Evolutionary conservation across 2,797 vertebrate genomes (phyloP).

Genomic region (Myotis daubentonii): DNA sequence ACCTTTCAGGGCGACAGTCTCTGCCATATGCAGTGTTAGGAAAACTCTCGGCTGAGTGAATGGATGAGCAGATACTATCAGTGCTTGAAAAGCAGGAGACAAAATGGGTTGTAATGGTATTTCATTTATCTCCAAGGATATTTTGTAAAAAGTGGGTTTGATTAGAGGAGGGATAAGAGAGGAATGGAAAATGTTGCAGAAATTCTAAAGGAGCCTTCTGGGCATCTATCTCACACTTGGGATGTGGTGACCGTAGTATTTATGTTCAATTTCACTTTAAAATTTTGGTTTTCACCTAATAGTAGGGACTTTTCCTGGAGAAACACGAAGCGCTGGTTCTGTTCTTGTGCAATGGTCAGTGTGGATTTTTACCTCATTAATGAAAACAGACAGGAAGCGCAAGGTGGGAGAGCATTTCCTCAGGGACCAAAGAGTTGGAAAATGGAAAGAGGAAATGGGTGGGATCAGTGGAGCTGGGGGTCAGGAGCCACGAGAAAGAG

Average conservation of each 20-base stretch:
- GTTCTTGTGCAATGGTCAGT: background rate
- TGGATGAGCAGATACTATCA: fast-evolving
- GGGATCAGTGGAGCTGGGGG: background rate
- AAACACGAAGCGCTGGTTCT: background rate
- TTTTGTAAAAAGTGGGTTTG: background rate
- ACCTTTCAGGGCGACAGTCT: background rate
- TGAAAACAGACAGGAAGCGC: conserved; percentile 11
- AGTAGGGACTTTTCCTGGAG: background rate
- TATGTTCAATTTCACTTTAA: background rate
- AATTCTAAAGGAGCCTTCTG: background rate
- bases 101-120: background rate
- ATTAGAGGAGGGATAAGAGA: background rate
- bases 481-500: background rate
- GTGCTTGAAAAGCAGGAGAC: background rate
- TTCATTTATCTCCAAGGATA: background rate
- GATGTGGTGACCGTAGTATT: background rate
- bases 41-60: background rate
- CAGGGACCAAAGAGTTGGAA: background rate
- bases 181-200: background rate
- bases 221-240: fast-evolving
- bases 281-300: background rate
- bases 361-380: background rate
- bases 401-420: conserved; percentile 4
- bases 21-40: background rate
- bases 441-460: background rate